Percentiles rank a stretch among this genome's conserved stretches.
Evolutionary conservation across 2,888 invertebrate genomes (phyloP).

Genomic region (Augiades crinisus): DNA sequence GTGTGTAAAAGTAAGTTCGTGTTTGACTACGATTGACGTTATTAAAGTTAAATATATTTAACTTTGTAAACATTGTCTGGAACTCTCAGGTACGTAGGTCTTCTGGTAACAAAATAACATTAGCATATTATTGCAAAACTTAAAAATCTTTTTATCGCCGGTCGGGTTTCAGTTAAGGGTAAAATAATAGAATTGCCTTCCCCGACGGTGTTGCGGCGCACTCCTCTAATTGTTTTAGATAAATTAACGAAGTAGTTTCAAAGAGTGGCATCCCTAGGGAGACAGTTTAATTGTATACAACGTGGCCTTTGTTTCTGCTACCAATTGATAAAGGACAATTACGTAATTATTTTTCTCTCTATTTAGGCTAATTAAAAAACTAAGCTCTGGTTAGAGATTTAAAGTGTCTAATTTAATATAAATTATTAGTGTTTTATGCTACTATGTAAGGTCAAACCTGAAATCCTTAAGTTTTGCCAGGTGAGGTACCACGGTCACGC

Average conservation of each 20-base stretch:
- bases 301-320: constrained; percentile 54
- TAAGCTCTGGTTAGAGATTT: neutral
- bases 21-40: no score
- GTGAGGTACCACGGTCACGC: no score
- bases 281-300: constrained; percentile 61
- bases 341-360: constrained; percentile 23
- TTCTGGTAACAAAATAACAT: neutral
- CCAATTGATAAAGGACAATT: constrained; percentile 50
- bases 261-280: constrained; percentile 67
- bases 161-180: constrained; percentile 28
- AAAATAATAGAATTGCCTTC: constrained; percentile 62
- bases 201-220: constrained; percentile 55
- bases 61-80: no score
- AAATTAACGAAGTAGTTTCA: constrained; percentile 75
- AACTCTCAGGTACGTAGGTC: no score
- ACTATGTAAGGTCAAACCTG: no score
- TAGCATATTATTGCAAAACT: neutral
- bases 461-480: no score
- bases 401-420: neutral
- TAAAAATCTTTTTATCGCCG: constrained; percentile 6
- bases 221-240: constrained; percentile 75
- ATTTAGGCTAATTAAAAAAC: constrained; percentile 2
- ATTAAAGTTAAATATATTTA: no score
- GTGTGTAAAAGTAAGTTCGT: no score
- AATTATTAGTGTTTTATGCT: no score